Conservation (phyloP, 2,797 vertebrate genomes). For the Tamandua tetradactyla region DNA sequence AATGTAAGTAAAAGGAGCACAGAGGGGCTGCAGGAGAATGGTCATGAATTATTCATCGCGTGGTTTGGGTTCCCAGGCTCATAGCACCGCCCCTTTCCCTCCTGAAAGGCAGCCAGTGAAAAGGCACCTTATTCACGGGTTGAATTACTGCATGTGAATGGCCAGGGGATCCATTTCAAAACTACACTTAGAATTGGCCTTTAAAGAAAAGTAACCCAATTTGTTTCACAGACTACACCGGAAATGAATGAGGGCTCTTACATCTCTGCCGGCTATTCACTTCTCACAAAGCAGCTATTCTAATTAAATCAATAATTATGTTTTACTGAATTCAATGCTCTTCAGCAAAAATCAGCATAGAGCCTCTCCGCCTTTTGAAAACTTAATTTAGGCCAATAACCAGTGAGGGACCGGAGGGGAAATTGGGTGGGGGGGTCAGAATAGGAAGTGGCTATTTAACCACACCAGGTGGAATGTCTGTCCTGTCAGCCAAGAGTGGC, state of each 20-base stretch:
- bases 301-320: slow-evolving; percentile 87
- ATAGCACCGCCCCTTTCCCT: slow-evolving; percentile 52
- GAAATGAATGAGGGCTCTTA: slow-evolving; percentile 82
- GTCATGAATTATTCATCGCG: slow-evolving; percentile 82
- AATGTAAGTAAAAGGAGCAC: slow-evolving; percentile 29
- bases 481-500: background rate
- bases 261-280: slow-evolving; percentile 76
- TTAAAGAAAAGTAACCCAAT: slow-evolving; percentile 81
- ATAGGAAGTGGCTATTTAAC: background rate
- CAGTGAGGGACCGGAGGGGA: background rate
- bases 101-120: slow-evolving; percentile 82
- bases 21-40: slow-evolving; percentile 33
- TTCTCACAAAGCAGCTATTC: slow-evolving; percentile 81
- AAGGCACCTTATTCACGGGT: slow-evolving; percentile 81
- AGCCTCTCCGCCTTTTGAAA: slow-evolving; percentile 71
- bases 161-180: slow-evolving; percentile 82
- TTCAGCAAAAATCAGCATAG: slow-evolving; percentile 69
- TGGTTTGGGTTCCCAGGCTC: slow-evolving; percentile 53
- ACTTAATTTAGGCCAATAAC: slow-evolving; percentile 70
- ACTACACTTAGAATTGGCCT: slow-evolving; percentile 79
- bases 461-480: background rate
- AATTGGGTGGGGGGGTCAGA: background rate
- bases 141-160: slow-evolving; percentile 82
- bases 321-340: slow-evolving; percentile 83
- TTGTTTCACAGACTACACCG: slow-evolving; percentile 78